Conservation (phyloP, 2,888 invertebrate genomes). For the Hypercompe scribonia region DNA sequence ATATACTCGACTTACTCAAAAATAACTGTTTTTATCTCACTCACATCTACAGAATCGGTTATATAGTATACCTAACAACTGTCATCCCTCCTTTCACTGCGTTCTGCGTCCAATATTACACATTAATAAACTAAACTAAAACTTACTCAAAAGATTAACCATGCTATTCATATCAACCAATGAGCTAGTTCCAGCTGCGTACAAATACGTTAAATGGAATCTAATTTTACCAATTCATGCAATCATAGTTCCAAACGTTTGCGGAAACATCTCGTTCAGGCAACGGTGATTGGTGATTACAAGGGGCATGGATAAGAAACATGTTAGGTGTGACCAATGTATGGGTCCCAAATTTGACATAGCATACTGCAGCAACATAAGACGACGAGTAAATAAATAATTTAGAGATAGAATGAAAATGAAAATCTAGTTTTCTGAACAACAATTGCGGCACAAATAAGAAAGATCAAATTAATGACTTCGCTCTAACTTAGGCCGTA, state of each 20-base stretch:
- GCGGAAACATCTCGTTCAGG: slow-evolving; percentile 12
- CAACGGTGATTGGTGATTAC: not conserved
- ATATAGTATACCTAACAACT: not conserved
- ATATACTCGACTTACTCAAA: not conserved
- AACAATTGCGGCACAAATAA: slow-evolving; percentile 4
- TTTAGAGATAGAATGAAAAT: slow-evolving; percentile 19
- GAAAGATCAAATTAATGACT: not conserved
- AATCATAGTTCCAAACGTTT: slow-evolving; percentile 9
- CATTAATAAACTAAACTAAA: not conserved
- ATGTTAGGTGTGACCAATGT: not conserved
- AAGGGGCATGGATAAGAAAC: not conserved
- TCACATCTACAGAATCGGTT: not conserved
- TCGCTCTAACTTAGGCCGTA: not conserved
- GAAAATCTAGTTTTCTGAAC: slow-evolving; percentile 21
- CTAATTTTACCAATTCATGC: slow-evolving; percentile 6
- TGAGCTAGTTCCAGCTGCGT: too few species aligned
- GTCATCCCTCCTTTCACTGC: not conserved
- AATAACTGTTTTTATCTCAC: not conserved
- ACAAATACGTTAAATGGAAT: not conserved
- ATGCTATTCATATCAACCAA: not conserved
- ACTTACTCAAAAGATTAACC: not conserved
- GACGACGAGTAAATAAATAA: slow-evolving; percentile 22
- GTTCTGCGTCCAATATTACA: not conserved
- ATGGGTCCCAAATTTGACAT: not conserved
- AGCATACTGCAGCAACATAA: not conserved